Evolutionary conservation across 2,797 vertebrate genomes (phyloP).

Genomic region (Apodemus agrarius): DNA sequence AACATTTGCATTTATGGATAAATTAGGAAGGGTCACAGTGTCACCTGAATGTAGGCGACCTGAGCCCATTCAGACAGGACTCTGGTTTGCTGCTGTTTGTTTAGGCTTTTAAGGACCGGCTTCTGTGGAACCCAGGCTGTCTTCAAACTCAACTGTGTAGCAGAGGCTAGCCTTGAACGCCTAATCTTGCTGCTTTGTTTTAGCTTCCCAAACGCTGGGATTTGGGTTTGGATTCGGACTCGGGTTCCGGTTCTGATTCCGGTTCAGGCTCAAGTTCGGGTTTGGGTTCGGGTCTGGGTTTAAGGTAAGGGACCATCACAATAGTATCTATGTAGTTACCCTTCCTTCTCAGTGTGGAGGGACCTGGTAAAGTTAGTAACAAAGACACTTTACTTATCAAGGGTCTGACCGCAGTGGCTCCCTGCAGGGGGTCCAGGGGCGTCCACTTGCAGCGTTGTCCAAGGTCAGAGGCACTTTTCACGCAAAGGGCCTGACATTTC

Average conservation of each 20-base stretch:
- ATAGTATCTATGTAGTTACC: neutral
- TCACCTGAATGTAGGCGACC: neutral
- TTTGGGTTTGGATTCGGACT: neutral
- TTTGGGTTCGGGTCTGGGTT: neutral
- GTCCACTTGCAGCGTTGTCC: neutral
- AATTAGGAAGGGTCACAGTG: neutral
- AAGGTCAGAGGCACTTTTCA: constrained; percentile 10
- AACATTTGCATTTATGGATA: neutral
- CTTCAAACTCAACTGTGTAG: neutral
- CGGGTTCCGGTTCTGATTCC: neutral
- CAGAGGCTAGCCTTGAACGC: neutral
- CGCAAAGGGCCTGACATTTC: constrained; percentile 61
- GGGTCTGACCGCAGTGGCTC: neutral
- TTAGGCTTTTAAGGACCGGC: neutral
- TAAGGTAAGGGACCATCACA: neutral
- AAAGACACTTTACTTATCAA: neutral
- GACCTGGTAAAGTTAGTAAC: neutral
- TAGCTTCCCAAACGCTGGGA: neutral
- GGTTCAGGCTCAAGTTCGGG: too few species aligned
- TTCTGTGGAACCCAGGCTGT: neutral
- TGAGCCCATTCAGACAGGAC: neutral
- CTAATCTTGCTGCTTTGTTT: neutral
- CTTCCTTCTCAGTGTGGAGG: neutral
- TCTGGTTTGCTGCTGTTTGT: too few species aligned
- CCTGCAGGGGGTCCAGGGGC: neutral